phyloP scores from a whole-genome alignment of 2,888 invertebrate species.

The Mantis religiosa region DNA sequence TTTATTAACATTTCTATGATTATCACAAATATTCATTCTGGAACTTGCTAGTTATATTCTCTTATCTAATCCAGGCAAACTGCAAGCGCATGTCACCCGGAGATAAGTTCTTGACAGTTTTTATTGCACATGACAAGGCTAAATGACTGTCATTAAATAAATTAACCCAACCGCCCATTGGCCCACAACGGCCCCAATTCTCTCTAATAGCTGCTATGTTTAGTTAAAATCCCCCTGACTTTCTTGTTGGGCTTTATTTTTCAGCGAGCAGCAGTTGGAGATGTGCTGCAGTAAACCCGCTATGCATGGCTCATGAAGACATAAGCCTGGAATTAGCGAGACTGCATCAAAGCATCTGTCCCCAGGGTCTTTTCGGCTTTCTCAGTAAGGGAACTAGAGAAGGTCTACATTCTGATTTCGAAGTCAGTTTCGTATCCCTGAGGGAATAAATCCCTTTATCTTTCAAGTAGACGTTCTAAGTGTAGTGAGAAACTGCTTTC shows the following conservation, averaged over 20 bases:
- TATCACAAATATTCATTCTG: too few species aligned
- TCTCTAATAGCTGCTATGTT: not conserved
- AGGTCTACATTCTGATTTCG: too few species aligned
- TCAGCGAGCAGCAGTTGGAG: not conserved
- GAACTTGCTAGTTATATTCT: too few species aligned
- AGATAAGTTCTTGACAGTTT: not conserved
- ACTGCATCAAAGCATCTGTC: not conserved
- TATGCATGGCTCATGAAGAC: not conserved
- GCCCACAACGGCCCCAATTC: not conserved
- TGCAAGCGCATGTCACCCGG: not conserved
- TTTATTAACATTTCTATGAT: too few species aligned
- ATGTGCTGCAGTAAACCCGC: not conserved
- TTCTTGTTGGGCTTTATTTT: not conserved
- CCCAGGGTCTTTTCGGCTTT: not conserved
- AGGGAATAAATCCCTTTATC: too few species aligned
- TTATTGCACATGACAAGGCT: not conserved
- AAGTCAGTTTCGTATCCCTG: too few species aligned
- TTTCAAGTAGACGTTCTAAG: too few species aligned
- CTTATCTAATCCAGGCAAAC: too few species aligned
- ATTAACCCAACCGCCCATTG: not conserved
- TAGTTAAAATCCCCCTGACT: not conserved
- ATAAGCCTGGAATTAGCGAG: not conserved
- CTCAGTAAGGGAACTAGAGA: not conserved
- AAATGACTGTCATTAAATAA: not conserved
- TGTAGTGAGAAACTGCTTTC: too few species aligned